Evolutionary conservation across 2,113 vertebrate species (phyloP).

Genomic region (Myiozetetes cayanensis): DNA sequence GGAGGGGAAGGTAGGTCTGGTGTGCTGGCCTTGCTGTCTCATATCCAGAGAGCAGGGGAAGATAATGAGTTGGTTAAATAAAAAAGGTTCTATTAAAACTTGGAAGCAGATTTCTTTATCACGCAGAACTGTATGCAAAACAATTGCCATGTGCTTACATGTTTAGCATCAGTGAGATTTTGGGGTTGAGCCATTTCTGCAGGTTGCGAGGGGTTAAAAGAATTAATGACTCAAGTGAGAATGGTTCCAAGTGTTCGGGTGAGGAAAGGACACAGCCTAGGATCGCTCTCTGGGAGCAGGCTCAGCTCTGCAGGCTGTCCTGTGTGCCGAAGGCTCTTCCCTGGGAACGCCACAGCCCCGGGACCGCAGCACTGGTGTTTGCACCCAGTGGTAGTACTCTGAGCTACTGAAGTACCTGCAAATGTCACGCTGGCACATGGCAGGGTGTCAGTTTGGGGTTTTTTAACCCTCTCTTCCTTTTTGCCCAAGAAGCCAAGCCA

Average conservation of each 20-base stretch:
- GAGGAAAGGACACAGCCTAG: neutral
- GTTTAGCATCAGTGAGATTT: constrained; percentile 32
- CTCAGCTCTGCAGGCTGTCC: neutral
- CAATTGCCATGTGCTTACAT: constrained; percentile 46
- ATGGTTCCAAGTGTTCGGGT: constrained; percentile 17
- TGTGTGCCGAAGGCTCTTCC: neutral
- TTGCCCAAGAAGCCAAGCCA: neutral
- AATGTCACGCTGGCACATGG: neutral
- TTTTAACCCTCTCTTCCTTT: neutral
- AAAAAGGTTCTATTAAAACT: neutral
- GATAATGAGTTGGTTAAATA: neutral
- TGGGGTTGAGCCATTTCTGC: constrained; percentile 42
- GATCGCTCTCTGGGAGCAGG: neutral
- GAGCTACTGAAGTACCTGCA: neutral
- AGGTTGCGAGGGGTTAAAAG: constrained; percentile 47
- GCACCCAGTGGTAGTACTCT: neutral
- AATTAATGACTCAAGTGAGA: constrained; percentile 12
- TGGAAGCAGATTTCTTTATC: constrained; percentile 38
- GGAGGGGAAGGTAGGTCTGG: neutral
- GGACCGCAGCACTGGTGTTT: fast-evolving
- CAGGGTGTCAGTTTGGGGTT: neutral
- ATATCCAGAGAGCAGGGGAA: neutral
- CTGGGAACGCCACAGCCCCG: fast-evolving
- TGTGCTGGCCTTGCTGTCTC: neutral
- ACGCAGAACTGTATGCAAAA: neutral